Percentiles rank a stretch among this genome's conserved stretches.
Conservation (phyloP, 2,888 invertebrate genomes). For the Carabus problematicus region DNA sequence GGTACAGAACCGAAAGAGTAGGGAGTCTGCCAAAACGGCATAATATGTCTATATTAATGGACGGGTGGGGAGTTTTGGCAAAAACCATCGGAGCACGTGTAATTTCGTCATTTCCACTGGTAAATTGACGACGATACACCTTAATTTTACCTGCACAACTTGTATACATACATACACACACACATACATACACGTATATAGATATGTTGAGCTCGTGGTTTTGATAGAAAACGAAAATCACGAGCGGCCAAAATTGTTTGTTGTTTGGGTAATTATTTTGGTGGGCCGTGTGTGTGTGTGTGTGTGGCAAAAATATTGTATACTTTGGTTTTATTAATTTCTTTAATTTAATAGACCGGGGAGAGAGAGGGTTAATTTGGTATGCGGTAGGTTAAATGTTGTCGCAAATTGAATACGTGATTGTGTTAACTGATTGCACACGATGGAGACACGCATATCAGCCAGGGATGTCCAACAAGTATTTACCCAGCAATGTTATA, state of each 20-base stretch:
- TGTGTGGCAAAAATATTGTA: constrained; percentile 40
- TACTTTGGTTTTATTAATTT: constrained; percentile 9
- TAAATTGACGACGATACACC: constrained; percentile 36
- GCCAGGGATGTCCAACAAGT: too few relatives aligned
- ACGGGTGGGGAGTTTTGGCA: constrained; percentile 22
- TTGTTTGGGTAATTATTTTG: constrained; percentile 12
- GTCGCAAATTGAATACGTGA: constrained; percentile 41
- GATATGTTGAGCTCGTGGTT: constrained; percentile 16
- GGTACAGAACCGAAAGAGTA: neutral
- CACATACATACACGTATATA: too few relatives aligned
- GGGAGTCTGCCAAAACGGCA: constrained; percentile 25
- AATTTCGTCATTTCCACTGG: constrained; percentile 39
- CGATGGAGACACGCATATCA: neutral
- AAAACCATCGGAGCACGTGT: constrained; percentile 37
- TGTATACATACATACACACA: neutral
- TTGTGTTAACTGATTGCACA: constrained; percentile 31
- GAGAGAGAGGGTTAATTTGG: constrained; percentile 25
- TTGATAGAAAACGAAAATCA: constrained; percentile 28
- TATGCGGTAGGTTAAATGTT: constrained; percentile 38
- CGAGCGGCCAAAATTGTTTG: too few relatives aligned
- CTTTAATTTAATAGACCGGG: constrained; percentile 13
- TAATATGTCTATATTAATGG: constrained; percentile 42
- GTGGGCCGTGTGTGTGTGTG: constrained; percentile 7
- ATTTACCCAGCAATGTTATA: too few relatives aligned
- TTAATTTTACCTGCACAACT: constrained; percentile 35